Evolutionary conservation across 2,797 vertebrate species (phyloP).

Genomic region (Dipus sagitta): DNA sequence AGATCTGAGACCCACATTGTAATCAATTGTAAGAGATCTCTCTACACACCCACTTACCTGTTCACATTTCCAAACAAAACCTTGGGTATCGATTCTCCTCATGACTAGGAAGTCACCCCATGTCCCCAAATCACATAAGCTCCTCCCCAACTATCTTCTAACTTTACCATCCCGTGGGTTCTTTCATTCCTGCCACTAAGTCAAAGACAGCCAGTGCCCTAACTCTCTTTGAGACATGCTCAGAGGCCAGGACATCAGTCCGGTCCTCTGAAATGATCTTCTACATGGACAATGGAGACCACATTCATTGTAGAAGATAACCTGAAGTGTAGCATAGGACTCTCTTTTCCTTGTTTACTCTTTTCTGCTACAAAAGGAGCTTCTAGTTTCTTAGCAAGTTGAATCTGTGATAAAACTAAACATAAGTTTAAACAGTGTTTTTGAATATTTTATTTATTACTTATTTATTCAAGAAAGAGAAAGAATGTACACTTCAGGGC

Average conservation of each 20-base stretch:
- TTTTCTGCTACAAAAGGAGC: background rate
- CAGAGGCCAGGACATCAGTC: background rate
- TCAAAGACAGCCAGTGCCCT: rapidly evolving
- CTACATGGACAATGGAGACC: background rate
- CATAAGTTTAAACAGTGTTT: background rate
- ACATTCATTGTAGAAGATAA: rapidly evolving
- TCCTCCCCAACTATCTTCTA: background rate
- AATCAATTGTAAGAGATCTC: no score
- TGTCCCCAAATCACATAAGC: rapidly evolving
- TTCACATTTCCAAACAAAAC: background rate
- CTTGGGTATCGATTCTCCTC: background rate
- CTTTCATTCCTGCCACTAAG: background rate
- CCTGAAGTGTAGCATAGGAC: background rate
- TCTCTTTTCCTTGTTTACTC: background rate
- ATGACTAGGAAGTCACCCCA: background rate
- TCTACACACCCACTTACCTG: no score
- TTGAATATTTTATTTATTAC: background rate
- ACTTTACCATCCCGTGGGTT: rapidly evolving
- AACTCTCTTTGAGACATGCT: background rate
- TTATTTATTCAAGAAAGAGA: no score
- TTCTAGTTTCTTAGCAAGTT: background rate
- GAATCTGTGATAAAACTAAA: background rate
- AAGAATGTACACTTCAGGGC: no score
- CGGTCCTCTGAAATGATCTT: background rate
- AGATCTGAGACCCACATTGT: no score